Evolutionary conservation across 2,113 vertebrate species (phyloP).

Genomic region (Arenaria interpres): DNA sequence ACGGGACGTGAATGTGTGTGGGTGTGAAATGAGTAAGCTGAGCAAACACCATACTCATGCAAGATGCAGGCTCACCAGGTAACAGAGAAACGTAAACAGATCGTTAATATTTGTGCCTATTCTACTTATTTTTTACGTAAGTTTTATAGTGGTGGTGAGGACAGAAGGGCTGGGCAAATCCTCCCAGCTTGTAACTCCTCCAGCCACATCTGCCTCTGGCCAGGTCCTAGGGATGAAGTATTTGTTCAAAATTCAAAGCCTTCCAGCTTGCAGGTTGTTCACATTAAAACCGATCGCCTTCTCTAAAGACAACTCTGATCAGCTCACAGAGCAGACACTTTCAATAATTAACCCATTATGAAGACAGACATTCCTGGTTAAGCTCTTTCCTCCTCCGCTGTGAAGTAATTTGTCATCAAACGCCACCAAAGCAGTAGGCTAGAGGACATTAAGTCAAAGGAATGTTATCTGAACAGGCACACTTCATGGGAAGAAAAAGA

Average conservation of each 20-base stretch:
- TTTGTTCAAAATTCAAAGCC: neutral
- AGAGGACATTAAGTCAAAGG: neutral
- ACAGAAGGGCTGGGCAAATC: neutral
- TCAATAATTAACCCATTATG: neutral
- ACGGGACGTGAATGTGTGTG: conserved; percentile 42
- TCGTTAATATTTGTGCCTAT: neutral
- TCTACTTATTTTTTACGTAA: neutral
- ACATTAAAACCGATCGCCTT: neutral
- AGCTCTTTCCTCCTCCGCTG: neutral
- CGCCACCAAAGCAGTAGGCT: neutral
- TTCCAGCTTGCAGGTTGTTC: neutral
- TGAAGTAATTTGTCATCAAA: neutral
- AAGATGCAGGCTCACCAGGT: neutral
- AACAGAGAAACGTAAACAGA: neutral
- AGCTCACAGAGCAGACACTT: neutral
- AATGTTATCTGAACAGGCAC: neutral
- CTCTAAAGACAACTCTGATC: neutral
- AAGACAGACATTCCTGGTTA: neutral
- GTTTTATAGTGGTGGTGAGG: neutral
- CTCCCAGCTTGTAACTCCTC: neutral
- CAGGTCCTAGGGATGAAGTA: neutral
- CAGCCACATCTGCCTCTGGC: neutral
- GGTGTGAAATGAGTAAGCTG: conserved; percentile 42
- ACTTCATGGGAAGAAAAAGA: neutral
- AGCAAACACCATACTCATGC: conserved; percentile 40